Base-by-base conservation (phyloP, 2,888 invertebrate genomes). In the Bursaphelenchus okinawaensis region DNA sequence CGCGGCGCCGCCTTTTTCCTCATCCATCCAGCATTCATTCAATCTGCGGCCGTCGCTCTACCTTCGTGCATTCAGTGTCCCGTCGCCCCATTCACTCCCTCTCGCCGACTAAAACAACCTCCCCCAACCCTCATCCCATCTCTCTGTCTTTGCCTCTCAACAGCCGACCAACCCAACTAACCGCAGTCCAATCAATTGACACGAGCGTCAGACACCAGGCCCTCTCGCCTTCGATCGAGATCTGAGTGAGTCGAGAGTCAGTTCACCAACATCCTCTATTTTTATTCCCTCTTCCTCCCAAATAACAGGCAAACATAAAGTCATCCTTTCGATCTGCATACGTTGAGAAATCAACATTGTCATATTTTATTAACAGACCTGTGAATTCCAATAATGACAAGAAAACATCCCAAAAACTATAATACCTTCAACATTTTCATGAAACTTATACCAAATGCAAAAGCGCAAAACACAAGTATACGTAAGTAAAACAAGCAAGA, bases 21-120 rank as follows among this genome's bases (percentile, higher is more conserved):
- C 24, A 54, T 27, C 54, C 54, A 54, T 54, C 54, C 27, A 54
- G 40, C 40, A 40, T 40, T 40, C 40, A 40, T 40, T 40, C 40
- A 40, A 40, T 40, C 40, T 40, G 16, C 40, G 40, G 40, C 40
- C 40, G 16, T n/a, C n/a, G n/a, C n/a, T n/a, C n/a, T n/a, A n/a
- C n/a, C n/a, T n/a, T n/a, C n/a, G n/a, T n/a, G n/a, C n/a, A n/a
- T n/a, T 40, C 40, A n/a, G n/a, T 40, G 40, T 40, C 40, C 40
- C 40, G 40, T 40, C 40, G 40, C 40, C 40, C 40, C 40, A 40
- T 40, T 40, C 40, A 40, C 40, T 40, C 40, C 40, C 40, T 40
- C 40, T 40, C 40, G 40, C 40, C 40, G 40, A 40, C 40, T 40
- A 40, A 40, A 40, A n/a, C 40, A 40, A 40, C 40, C 40, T 40